Evolutionary conservation across 1,140 invertebrate species (phyloP), one percentile per base, ranked within the genome.

Genomic region (Caenorhabditis inopinata): DNA sequence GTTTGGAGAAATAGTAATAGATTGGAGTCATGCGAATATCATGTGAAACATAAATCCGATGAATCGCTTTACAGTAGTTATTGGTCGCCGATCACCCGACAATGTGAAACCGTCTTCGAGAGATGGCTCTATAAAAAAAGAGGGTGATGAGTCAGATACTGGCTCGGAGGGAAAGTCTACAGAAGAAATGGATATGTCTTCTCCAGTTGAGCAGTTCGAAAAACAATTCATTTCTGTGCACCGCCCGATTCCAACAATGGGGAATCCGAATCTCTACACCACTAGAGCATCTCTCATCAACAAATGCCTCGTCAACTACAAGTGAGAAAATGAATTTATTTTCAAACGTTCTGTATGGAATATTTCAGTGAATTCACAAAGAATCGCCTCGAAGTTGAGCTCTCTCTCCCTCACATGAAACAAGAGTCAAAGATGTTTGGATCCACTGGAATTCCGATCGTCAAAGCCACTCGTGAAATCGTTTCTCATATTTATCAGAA

Each of bases 21-120:
- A 68, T 32, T 58, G 27, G 27, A 18, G 58, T 38, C 58, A 68
- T 68, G 58, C 6, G 58, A 68, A 68, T 68, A 68, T 6, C 58
- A 68, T 68, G 58, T 68, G 58, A 68, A 68, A 68, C 23, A 38
- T 51, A 51, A 51, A 38, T 68, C 12, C 16, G n/a, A 32, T 58
- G 25, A 58, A 58, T 32, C 27, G 35, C 14, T 21, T 68, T 68
- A 21, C 58, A 68, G 58, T 42, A 9, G 58, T 68, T 1, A 7
- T 25, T 21, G 58, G 58, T 21, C 58, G 27, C 23, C 16, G 58
- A 38, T 68, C 58, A 68, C 58, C 58, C 16, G 58, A 68, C 32
- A 29, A 68, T 42, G 58, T 68, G 32, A 68, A 68, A 18, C 4
- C 32, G 6, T 12, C 32, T 21, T 68, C 58, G 38, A 68, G 58